Percentiles rank a stretch among this genome's conserved stretches.
Evolutionary conservation across 2,888 invertebrate genomes (phyloP).

Genomic region (Pandemis heparana): DNA sequence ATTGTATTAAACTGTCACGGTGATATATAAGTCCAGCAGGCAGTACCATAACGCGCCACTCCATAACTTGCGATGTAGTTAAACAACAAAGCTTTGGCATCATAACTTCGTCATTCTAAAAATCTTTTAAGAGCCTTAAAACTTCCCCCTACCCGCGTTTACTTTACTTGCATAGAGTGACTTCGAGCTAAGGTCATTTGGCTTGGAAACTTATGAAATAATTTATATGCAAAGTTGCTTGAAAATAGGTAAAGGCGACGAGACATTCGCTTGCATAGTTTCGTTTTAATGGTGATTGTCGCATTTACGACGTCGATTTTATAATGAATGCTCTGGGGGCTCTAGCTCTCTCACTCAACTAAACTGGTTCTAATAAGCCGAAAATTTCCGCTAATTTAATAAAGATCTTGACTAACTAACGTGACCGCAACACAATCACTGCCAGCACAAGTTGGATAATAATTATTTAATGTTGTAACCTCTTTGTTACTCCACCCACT

Average conservation of each 20-base stretch:
- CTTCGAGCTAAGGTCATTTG: slow-evolving; percentile 35
- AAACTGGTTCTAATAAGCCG: not conserved
- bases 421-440: not conserved
- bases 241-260: slow-evolving; percentile 33
- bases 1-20: slow-evolving; percentile 3
- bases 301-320: slow-evolving; percentile 8
- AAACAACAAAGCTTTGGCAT: slow-evolving; percentile 31
- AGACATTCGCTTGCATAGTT: slow-evolving; percentile 29
- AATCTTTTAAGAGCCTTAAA: slow-evolving; percentile 36
- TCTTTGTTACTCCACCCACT: too few relatives aligned
- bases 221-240: slow-evolving; percentile 41
- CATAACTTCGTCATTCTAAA: slow-evolving; percentile 37
- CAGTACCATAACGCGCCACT: slow-evolving; percentile 32
- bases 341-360: not conserved
- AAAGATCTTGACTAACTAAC: not conserved
- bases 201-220: slow-evolving; percentile 36
- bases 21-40: slow-evolving; percentile 24
- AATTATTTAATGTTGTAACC: too few relatives aligned
- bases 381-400: not conserved
- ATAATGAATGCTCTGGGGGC: slow-evolving; percentile 1
- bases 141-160: slow-evolving; percentile 14
- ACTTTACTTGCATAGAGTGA: slow-evolving; percentile 36
- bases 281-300: slow-evolving; percentile 23
- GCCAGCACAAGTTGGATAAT: not conserved
- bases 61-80: slow-evolving; percentile 33